A percentile compares a stretch with the other conserved stretches of the same genome.
Evolutionary conservation across 2,888 invertebrate genomes (phyloP).

Genomic region (Campopleginae sp.): DNA sequence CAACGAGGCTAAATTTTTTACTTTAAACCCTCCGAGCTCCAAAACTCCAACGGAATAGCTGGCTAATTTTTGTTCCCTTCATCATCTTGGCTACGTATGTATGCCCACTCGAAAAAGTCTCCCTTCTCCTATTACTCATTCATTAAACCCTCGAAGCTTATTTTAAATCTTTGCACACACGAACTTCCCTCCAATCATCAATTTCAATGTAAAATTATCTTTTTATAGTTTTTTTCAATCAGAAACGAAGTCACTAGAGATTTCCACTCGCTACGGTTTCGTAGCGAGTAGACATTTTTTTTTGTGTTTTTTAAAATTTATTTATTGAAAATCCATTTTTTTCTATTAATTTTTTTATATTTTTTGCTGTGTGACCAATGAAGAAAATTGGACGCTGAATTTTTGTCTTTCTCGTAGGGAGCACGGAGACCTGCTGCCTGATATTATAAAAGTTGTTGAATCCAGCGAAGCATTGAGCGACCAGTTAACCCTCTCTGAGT

Average conservation of each 20-base stretch:
- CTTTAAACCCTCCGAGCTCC: slow-evolving; percentile 13
- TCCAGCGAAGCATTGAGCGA: slow-evolving; percentile 34
- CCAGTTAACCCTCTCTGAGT: slow-evolving; percentile 28
- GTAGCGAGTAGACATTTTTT: not conserved
- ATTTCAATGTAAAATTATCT: not conserved
- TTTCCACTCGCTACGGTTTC: too few relatives aligned
- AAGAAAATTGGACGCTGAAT: slow-evolving; percentile 15
- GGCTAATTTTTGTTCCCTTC: slow-evolving; percentile 18
- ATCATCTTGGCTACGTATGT: not conserved
- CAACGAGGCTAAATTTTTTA: slow-evolving; percentile 50
- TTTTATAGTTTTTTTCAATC: slow-evolving; percentile 11
- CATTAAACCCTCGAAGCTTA: not conserved
- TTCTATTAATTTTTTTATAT: not conserved
- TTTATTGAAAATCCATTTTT: too few relatives aligned
- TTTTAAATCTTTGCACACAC: not conserved
- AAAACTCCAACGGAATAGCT: slow-evolving; percentile 3
- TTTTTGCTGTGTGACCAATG: slow-evolving; percentile 33
- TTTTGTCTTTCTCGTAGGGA: not conserved
- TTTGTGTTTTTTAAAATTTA: not conserved
- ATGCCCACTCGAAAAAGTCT: slow-evolving; percentile 2
- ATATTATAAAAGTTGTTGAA: slow-evolving; percentile 60
- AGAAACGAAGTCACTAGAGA: too few relatives aligned
- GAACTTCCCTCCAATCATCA: too few relatives aligned
- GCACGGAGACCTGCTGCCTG: not conserved
- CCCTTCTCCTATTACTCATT: slow-evolving; percentile 6